phyloP scores from a whole-genome alignment of 53 echinoderm and acorn worm species.

The Antedon mediterranea region DNA sequence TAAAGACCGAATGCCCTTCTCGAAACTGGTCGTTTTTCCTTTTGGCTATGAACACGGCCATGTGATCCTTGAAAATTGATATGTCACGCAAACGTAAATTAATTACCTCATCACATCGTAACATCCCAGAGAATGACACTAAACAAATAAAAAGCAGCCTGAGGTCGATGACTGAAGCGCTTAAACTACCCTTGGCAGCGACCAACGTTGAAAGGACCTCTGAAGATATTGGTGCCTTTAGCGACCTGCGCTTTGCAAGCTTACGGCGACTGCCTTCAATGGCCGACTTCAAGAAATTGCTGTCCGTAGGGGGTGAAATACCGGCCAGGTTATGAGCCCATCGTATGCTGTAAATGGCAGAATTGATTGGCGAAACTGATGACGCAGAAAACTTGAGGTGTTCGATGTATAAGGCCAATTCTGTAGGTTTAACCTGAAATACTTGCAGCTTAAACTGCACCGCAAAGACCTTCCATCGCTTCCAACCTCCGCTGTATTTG shows the following conservation, averaged over 20 bases:
- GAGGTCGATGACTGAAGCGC: not conserved
- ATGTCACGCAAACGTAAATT: not conserved
- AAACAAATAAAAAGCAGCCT: slow-evolving; percentile 5
- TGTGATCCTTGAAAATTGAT: slow-evolving; percentile 20
- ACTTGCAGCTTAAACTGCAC: not conserved
- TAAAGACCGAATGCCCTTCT: slow-evolving; percentile 30
- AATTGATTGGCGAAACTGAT: not conserved
- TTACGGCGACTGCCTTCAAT: too few relatives aligned
- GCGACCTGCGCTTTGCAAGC: too few relatives aligned
- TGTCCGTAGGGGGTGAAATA: too few relatives aligned
- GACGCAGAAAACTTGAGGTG: not conserved
- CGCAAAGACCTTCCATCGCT: slow-evolving; percentile 1
- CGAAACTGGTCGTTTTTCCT: slow-evolving; percentile 25
- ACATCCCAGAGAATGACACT: slow-evolving; percentile 5
- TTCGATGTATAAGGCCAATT: not conserved
- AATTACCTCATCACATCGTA: not conserved
- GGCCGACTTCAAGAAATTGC: too few relatives aligned
- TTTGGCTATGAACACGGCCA: slow-evolving; percentile 17
- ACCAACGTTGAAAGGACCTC: too few relatives aligned
- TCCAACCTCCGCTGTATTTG: slow-evolving; percentile 6
- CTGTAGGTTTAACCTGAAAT: slow-evolving; percentile 2
- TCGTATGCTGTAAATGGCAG: slow-evolving; percentile 9
- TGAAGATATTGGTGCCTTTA: too few relatives aligned
- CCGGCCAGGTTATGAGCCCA: slow-evolving; percentile 5
- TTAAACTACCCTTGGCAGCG: not conserved